Conservation (phyloP, 2,797 vertebrate genomes). For the Mionectes olivaceus region DNA sequence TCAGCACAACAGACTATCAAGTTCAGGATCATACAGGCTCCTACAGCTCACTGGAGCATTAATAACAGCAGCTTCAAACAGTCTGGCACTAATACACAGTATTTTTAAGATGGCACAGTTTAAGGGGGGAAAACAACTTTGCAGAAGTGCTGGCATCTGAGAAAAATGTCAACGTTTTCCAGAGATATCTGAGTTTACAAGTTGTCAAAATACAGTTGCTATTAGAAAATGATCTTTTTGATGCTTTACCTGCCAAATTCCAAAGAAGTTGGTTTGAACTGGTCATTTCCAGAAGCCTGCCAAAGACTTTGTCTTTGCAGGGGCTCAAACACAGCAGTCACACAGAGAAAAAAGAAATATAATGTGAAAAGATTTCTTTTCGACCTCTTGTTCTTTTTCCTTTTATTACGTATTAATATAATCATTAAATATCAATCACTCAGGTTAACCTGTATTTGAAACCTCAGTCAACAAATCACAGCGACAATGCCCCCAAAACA, state of each 20-base stretch:
- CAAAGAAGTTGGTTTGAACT: background rate
- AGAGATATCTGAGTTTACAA: conserved; percentile 31
- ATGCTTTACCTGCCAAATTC: conserved; percentile 9
- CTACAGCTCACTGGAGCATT: background rate
- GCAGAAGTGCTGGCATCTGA: conserved; percentile 42
- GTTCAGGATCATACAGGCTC: background rate
- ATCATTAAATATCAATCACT: conserved; percentile 16
- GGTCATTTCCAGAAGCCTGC: conserved; percentile 48
- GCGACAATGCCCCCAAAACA: background rate
- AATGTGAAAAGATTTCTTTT: background rate
- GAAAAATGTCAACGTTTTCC: conserved; percentile 44
- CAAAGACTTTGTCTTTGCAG: background rate
- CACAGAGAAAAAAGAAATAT: background rate
- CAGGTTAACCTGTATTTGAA: background rate
- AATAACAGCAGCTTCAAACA: conserved; percentile 30
- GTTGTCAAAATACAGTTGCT: conserved; percentile 35
- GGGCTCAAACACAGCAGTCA: background rate
- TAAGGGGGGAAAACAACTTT: background rate
- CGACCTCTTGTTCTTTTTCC: background rate
- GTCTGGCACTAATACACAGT: conserved; percentile 20
- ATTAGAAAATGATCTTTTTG: conserved; percentile 32
- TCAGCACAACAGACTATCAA: background rate
- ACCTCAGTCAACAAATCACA: background rate
- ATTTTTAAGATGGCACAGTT: background rate
- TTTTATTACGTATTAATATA: conserved; percentile 10